Conservation (phyloP, 2,888 invertebrate species). For the Stenotaenia linearis region DNA sequence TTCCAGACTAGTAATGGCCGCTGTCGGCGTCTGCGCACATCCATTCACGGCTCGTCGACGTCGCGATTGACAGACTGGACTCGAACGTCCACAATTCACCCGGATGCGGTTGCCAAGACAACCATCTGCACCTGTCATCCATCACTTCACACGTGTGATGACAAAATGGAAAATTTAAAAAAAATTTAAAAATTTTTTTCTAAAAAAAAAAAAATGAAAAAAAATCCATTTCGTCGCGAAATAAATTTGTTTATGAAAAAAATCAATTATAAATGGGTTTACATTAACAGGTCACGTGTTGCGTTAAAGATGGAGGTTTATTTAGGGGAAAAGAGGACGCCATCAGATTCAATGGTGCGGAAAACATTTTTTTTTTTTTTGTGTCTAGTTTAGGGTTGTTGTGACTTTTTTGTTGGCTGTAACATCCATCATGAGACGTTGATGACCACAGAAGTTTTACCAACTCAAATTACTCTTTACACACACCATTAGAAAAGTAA, state of each 20-base stretch:
- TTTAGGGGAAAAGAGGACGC: neutral
- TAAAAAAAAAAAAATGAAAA: neutral
- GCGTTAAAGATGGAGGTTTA: too few relatives aligned
- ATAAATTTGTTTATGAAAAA: neutral
- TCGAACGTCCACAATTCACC: neutral
- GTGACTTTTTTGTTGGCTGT: neutral
- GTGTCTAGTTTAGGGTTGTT: neutral
- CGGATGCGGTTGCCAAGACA: conserved; percentile 26
- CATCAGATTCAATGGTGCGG: neutral
- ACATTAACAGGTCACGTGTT: too few relatives aligned
- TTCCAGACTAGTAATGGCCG: neutral
- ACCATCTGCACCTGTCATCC: conserved; percentile 26
- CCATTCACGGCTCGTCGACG: conserved; percentile 6
- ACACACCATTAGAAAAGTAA: neutral
- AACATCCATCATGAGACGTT: neutral
- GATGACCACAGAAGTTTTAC: conserved; percentile 2
- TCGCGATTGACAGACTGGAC: conserved; percentile 19
- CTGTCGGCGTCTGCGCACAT: neutral
- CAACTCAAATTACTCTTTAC: neutral
- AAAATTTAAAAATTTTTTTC: neutral
- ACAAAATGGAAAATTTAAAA: neutral
- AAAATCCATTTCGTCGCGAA: too few relatives aligned
- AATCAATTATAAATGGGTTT: neutral
- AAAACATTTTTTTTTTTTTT: neutral
- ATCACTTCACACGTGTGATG: neutral